Base-by-base conservation (phyloP, 2,888 invertebrate species). In the Exephanes ischioxanthus region DNA sequence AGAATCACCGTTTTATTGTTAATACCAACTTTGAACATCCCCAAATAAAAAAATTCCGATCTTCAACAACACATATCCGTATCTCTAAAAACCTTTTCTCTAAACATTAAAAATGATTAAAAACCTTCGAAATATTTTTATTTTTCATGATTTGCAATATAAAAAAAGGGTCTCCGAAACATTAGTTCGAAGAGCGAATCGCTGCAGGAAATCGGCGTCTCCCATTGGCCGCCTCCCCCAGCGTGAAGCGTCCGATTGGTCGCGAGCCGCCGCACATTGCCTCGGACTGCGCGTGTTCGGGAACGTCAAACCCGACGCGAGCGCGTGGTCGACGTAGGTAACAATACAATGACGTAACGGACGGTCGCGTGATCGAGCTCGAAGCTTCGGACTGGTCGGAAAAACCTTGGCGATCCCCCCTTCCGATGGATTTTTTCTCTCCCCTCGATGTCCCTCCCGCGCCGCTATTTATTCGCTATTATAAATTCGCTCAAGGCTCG, bases 321-420 rank as follows among this genome's bases (percentile, higher is more conserved):
- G 71, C 75, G 84, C 81, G 78, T 66, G 77, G 80, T 73, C 61
- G 66, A 53, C 26, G n/a, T 48, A 41, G 58, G 68, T 55, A 77
- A 76, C 66, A 86, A 87, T 80, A 73, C 37, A 79, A 78, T 87
- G 87, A 87, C 83, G 86, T 86, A 87, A 82, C 79, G 37, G 22
- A 22, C n/a, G 71, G 87, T 86, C 86, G 87, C 87, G 87, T 87
- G 87, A 87, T 86, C 81, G 37, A 55, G 73, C 76, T 63, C 75
- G 71, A 61, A 67, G 78, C 84, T 82, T 63, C 37, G 71, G 53
- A 84, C 81, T 86, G 86, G 82, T 86, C 82, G 80, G 68, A 30
- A 86, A 82, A 86, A 83, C 84, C 84, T 85, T 85, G 83, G 79
- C 86, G 26, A 73, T 76, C 79, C 71, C 68, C 77, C 61, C 76